Evolutionary conservation across 2,113 vertebrate genomes (phyloP), one percentile per base, ranked within the genome.

Genomic region (Trichomycterus rosablanca): DNA sequence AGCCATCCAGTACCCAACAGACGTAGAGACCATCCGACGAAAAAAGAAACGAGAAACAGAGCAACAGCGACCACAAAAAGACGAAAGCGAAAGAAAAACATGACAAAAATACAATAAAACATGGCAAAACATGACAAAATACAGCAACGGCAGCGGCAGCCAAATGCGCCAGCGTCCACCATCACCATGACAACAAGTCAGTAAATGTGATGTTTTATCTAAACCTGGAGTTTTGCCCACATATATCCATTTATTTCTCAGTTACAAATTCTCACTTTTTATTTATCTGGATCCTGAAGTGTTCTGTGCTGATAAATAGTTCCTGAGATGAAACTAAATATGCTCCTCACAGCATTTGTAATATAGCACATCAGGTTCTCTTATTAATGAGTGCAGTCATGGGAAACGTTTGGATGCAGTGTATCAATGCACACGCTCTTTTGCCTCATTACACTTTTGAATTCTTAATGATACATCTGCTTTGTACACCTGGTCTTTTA

Each of bases 381-480:
- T 24, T 48, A 55, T 64, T 48, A 64, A 55, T 48, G 52, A 64
- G 62, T 15, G 22, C 22, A 24, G 28, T 32, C 39, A 26, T 32
- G 34, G 28, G 45, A 56, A 9, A 16, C 24, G 49, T 43, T 51
- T 6, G 28, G 45, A 24, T 14, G 16, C 7, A 23, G 35, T n/a
- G 16, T 67, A 61, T 66, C 67, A 54, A 74, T 72, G 48, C 51
- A 65, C 63, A 43, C 32, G 46, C 59, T 73, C 53, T 46, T 57
- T 59, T 50, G 9, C 57, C 11, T 50, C 45, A 19, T 66, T 48
- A 59, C 61, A 70, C 59, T 67, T 51, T 50, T 68, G 57, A 66
- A 68, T 59, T 59, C 35, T 74, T 69, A 55, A 24, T 62, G 51
- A 61, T 55, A 23, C 57, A 64, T 67, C 59, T 67, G 57, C 63